Percentiles rank a stretch among this genome's conserved stretches.
Evolutionary conservation across 2,888 invertebrate genomes (phyloP).

Genomic region (Tethea ocularis): DNA sequence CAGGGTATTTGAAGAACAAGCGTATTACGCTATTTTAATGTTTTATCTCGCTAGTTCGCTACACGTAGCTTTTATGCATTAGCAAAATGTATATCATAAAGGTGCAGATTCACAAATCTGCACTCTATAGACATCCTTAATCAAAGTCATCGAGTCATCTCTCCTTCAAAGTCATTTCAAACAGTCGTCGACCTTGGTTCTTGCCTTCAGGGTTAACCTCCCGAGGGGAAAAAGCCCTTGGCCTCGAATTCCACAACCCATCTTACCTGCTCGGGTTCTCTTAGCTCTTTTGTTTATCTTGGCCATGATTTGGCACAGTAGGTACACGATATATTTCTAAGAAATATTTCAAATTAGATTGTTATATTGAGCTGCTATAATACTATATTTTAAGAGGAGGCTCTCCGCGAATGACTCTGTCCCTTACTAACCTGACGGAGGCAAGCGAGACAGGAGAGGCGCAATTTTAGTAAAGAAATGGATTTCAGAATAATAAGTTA

Average conservation of each 20-base stretch:
- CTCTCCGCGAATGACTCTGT: no score
- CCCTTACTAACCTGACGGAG: no score
- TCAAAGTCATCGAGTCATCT: constrained; percentile 72
- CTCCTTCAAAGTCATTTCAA: constrained; percentile 64
- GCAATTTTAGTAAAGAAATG: no score
- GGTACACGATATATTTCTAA: no score
- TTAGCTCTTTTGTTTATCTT: constrained; percentile 49
- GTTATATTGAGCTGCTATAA: no score
- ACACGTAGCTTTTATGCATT: constrained; percentile 49
- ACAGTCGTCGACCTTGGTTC: constrained; percentile 68
- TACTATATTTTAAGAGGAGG: no score
- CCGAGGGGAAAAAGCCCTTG: constrained; percentile 62
- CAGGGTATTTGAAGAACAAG: no score
- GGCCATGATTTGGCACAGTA: constrained; percentile 30
- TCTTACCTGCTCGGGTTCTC: constrained; percentile 53
- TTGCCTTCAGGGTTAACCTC: constrained; percentile 68
- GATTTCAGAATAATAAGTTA: no score
- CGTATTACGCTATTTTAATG: no score
- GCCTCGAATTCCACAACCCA: constrained; percentile 59
- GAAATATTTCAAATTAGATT: background rate
- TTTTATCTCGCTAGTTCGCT: constrained; percentile 19
- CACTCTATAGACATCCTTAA: constrained; percentile 44
- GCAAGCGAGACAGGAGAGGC: no score
- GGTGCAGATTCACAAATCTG: no score
- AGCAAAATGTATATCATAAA: constrained; percentile 21